Conservation (phyloP, 2,797 vertebrate genomes). For the Balearica regulorum region DNA sequence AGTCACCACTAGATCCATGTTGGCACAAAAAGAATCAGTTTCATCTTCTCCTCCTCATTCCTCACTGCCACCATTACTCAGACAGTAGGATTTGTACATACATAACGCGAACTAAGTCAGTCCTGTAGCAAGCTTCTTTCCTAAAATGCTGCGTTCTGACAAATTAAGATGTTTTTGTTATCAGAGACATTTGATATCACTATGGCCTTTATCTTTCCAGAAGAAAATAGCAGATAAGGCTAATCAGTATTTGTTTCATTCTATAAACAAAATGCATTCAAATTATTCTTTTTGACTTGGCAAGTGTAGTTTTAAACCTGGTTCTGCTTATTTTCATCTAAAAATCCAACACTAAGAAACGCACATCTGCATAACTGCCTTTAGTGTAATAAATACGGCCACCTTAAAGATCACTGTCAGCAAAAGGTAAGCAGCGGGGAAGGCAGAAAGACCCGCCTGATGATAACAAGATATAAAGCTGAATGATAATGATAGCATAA, state of each 20-base stretch:
- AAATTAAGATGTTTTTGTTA: background rate
- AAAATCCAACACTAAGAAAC: background rate
- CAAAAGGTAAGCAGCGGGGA: background rate
- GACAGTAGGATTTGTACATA: background rate
- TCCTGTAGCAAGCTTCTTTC: background rate
- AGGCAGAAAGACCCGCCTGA: background rate
- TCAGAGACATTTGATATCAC: background rate
- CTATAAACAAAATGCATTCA: background rate
- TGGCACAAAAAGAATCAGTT: background rate
- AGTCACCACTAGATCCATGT: background rate
- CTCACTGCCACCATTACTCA: background rate
- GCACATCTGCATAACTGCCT: background rate
- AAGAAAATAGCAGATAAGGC: background rate
- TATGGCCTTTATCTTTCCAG: background rate
- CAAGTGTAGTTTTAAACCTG: background rate
- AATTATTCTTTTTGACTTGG: background rate
- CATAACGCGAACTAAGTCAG: background rate
- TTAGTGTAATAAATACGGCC: accelerated
- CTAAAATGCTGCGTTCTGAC: background rate
- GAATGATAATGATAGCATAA: background rate
- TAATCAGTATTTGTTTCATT: background rate
- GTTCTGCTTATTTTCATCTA: background rate
- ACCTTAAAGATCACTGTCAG: background rate
- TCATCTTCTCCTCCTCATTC: background rate
- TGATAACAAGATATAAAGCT: background rate